Percentiles rank a stretch among this genome's conserved stretches.
Conservation (phyloP, 2,888 invertebrate species). For the Rhagium mordax region DNA sequence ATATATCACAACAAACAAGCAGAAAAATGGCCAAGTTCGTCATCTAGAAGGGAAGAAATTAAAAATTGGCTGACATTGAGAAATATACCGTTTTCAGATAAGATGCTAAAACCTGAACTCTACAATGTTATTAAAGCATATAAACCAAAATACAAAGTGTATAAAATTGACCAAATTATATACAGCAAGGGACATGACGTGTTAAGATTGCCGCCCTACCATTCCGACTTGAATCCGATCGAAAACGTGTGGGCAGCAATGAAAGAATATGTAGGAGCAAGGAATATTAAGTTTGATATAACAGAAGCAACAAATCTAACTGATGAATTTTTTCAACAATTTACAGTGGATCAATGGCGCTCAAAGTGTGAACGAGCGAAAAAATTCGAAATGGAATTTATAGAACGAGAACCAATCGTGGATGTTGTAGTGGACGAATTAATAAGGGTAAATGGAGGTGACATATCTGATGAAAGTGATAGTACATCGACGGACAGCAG, state of each 20-base stretch:
- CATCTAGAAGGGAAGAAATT: not conserved
- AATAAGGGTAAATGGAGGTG: not conserved
- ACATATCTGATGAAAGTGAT: no score
- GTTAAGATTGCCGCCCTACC: conserved; percentile 38
- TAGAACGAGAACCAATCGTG: conserved; percentile 11
- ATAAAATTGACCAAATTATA: conserved; percentile 28
- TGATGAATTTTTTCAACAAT: not conserved
- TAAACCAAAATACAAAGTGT: conserved; percentile 29
- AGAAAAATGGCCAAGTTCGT: not conserved
- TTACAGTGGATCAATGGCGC: conserved; percentile 29
- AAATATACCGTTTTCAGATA: conserved; percentile 10
- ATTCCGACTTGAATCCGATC: conserved; percentile 40
- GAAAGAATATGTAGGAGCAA: conserved; percentile 37
- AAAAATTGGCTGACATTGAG: not conserved
- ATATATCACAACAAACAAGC: conserved; percentile 16
- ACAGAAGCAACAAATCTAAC: not conserved
- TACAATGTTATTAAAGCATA: conserved; percentile 24
- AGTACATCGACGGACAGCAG: no score
- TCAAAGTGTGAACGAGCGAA: not conserved
- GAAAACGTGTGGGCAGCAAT: conserved; percentile 38
- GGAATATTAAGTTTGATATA: conserved; percentile 31
- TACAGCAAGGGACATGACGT: conserved; percentile 24
- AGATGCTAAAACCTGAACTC: not conserved
- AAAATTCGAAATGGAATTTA: conserved; percentile 17
- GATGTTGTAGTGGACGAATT: conserved; percentile 10